These are phyloP conservation scores for Andrena marginata DNA, from an alignment of 2,888 invertebrate species.

Conservation along the genomic window DNA sequence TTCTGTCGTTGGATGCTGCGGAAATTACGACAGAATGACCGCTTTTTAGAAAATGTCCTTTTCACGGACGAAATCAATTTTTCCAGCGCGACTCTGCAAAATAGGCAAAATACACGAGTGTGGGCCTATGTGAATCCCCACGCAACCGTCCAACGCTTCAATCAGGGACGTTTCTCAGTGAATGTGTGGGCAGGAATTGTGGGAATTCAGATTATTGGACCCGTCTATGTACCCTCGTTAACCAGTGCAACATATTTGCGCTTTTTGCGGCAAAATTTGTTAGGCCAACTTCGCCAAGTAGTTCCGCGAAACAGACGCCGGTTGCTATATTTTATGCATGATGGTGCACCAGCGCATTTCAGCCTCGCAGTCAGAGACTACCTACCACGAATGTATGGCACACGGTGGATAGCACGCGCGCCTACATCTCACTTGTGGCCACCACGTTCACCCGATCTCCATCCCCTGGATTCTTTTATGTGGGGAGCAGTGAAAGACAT, in stretches of 20 bases:
- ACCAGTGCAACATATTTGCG: not conserved
- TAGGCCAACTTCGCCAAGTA: not conserved
- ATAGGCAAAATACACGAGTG: not conserved
- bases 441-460: not conserved
- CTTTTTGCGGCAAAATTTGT: not conserved
- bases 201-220: not conserved
- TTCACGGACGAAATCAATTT: conserved; percentile 6
- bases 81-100: not conserved
- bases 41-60: not conserved
- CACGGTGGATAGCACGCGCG: not conserved
- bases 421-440: not conserved
- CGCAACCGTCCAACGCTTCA: not conserved
- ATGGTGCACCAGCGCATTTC: not conserved
- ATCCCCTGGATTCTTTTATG: not conserved
- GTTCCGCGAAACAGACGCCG: not conserved
- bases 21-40: not conserved
- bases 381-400: conserved; percentile 2
- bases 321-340: not conserved
- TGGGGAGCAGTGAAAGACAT: not conserved
- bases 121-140: conserved; percentile 1
- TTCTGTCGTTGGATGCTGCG: conserved; percentile 5
- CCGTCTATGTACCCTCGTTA: not conserved
- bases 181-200: conserved; percentile 9
- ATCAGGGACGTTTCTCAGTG: not conserved
- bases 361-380: not conserved